Percentiles rank a stretch among this genome's conserved stretches.
These are phyloP conservation scores for Leptoclinus maculatus DNA, from an alignment of 2,797 vertebrate species.

Conservation along the genomic window DNA sequence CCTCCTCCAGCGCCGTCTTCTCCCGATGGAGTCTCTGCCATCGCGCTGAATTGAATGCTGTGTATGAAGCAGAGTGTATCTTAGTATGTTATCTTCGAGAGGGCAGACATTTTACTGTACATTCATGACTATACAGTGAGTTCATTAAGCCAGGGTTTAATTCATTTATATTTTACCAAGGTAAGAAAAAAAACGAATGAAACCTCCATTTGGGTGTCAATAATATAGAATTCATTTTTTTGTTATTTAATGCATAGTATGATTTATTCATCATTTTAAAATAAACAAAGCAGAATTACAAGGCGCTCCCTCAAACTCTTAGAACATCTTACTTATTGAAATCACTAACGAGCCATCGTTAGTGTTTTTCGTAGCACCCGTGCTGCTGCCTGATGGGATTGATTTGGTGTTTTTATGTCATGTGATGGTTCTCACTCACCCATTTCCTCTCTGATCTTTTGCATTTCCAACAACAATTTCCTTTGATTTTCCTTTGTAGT, in stretches of 20 bases:
- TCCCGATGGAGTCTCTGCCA: constrained; percentile 90
- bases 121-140: neutral
- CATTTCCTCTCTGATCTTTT: constrained; percentile 92
- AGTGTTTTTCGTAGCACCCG: neutral
- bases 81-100: neutral
- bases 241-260: neutral
- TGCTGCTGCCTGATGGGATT: neutral
- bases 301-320: neutral
- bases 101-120: neutral
- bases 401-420: neutral
- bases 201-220: neutral
- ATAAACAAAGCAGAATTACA: neutral
- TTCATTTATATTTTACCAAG: neutral
- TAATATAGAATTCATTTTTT: neutral
- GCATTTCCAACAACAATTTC: constrained; percentile 89
- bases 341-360: neutral
- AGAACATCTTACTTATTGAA: neutral
- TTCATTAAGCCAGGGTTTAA: neutral
- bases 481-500: constrained; percentile 88
- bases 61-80: neutral
- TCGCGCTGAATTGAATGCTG: constrained; percentile 84
- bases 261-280: neutral
- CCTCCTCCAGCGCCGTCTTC: constrained; percentile 89
- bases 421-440: constrained; percentile 84
- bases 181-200: neutral